Conservation (phyloP, 2,888 invertebrate species). For the Eutolmus rufibarbis region DNA sequence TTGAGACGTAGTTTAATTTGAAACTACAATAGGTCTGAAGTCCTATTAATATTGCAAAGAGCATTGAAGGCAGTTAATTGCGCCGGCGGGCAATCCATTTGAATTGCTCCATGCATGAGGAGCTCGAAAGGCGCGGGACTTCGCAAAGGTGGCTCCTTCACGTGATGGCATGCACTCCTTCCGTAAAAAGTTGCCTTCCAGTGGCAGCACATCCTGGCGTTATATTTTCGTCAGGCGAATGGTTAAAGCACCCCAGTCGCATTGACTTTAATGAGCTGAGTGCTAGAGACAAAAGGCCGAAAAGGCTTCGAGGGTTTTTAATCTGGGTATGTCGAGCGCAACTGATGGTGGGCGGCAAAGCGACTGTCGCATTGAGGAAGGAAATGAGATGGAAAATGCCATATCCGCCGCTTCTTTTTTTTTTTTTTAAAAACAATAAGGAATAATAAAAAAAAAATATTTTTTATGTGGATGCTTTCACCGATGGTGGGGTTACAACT, state of each 20-base stretch:
- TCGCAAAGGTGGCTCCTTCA: not conserved
- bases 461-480: slow-evolving; percentile 2
- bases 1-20: not conserved
- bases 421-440: not conserved
- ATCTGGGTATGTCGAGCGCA: slow-evolving; percentile 39
- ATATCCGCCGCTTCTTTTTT: not conserved
- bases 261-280: slow-evolving; percentile 42
- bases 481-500: not conserved
- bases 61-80: not conserved
- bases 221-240: slow-evolving; percentile 32
- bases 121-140: not conserved
- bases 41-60: not conserved
- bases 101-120: not conserved
- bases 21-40: not conserved
- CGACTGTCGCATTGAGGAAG: slow-evolving; percentile 18
- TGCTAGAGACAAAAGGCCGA: slow-evolving; percentile 21
- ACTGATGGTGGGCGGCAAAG: not conserved
- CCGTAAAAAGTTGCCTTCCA: not conserved
- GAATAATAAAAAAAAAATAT: not conserved
- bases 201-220: not conserved
- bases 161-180: not conserved
- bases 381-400: slow-evolving; percentile 38
- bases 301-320: slow-evolving; percentile 47
- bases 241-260: slow-evolving; percentile 18
- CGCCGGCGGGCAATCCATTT: not conserved